A percentile compares a stretch with the other conserved stretches of the same genome.
Evolutionary conservation across 2,797 vertebrate genomes (phyloP).

Genomic region (Spinus pinus): DNA sequence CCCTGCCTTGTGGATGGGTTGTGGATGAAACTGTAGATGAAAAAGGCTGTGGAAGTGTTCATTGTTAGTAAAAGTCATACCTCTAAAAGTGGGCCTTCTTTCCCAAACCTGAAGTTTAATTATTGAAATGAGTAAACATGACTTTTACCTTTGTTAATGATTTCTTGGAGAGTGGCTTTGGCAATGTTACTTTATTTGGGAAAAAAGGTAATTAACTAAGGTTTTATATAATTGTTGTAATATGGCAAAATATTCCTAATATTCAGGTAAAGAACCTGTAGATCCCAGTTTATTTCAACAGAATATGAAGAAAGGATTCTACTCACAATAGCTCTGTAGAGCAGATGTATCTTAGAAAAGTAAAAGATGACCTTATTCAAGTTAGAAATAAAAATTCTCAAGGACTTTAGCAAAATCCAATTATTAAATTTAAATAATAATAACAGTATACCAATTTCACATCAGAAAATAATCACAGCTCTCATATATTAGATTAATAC

Average conservation of each 20-base stretch:
- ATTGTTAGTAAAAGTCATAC: background rate
- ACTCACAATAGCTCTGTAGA: background rate
- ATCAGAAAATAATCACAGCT: background rate
- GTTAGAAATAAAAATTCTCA: background rate
- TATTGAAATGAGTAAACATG: background rate
- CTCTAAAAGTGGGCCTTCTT: background rate
- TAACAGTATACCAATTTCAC: background rate
- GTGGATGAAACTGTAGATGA: background rate
- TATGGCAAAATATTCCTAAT: background rate
- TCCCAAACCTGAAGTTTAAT: background rate
- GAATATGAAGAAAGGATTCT: background rate
- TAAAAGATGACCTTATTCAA: background rate
- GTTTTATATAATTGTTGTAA: background rate
- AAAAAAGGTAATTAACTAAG: background rate
- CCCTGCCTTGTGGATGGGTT: background rate
- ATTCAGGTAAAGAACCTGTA: conserved; percentile 8
- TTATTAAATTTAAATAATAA: background rate
- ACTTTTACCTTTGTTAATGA: background rate
- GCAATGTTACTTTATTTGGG: background rate
- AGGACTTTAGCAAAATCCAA: background rate
- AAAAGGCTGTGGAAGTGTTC: background rate
- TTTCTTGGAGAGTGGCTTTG: background rate
- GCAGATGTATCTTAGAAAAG: background rate
- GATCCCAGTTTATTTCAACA: conserved; percentile 19
- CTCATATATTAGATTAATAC: background rate